These are phyloP conservation scores for Eupsilia transversa DNA, from an alignment of 2,888 invertebrate genomes.

Conservation along the genomic window DNA sequence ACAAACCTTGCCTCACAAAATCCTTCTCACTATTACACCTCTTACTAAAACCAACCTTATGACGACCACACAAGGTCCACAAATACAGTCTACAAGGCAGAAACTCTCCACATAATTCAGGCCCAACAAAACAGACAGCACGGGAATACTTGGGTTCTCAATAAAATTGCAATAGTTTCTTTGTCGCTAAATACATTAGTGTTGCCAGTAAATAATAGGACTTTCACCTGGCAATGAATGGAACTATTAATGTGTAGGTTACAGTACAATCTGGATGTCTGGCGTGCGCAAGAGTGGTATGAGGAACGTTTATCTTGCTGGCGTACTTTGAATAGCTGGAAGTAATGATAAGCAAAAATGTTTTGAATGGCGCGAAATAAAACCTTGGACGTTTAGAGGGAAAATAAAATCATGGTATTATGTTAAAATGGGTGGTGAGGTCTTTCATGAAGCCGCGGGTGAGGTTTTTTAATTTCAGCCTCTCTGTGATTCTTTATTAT, in stretches of 20 bases:
- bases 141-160: conserved; percentile 65
- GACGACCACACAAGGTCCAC: conserved; percentile 26
- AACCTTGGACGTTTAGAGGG: conserved; percentile 10
- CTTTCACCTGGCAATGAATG: conserved; percentile 67
- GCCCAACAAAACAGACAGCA: conserved; percentile 58
- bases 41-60: conserved; percentile 41
- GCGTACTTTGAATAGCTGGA: conserved; percentile 54
- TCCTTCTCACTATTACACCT: conserved; percentile 9
- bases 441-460: conserved; percentile 27
- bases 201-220: conserved; percentile 69
- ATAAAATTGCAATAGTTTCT: conserved; percentile 73
- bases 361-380: conserved; percentile 58
- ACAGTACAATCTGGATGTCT: conserved; percentile 67
- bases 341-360: conserved; percentile 60
- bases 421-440: not conserved
- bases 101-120: conserved; percentile 59
- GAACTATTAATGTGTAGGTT: conserved; percentile 66
- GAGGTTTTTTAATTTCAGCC: not conserved
- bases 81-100: conserved; percentile 8
- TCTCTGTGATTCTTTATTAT: no score
- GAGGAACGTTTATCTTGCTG: conserved; percentile 54
- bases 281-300: conserved; percentile 63
- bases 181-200: conserved; percentile 71
- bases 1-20: conserved; percentile 30
- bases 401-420: conserved; percentile 12